Conservation (phyloP, 2,113 vertebrate species). For the Picathartes gymnocephalus region DNA sequence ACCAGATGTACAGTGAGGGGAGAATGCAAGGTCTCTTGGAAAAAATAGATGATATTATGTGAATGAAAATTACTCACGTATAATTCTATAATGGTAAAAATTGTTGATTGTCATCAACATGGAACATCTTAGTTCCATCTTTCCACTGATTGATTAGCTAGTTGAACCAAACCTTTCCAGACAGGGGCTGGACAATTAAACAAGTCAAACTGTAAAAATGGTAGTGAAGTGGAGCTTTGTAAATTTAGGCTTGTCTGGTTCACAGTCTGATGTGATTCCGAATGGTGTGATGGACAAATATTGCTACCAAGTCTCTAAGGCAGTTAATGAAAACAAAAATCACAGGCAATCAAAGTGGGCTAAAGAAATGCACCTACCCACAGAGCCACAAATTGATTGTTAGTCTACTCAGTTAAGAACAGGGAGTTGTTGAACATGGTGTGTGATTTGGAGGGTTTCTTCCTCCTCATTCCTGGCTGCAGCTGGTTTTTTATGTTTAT, state of each 20-base stretch:
- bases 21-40: neutral
- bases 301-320: neutral
- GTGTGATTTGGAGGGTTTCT: neutral
- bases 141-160: neutral
- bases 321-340: neutral
- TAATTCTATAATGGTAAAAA: neutral
- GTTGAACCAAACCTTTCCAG: neutral
- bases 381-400: neutral
- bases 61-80: neutral
- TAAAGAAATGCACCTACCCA: neutral
- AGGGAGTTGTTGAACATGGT: neutral
- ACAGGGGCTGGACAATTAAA: neutral
- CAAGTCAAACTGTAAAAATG: neutral
- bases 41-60: neutral
- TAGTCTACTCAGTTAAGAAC: neutral
- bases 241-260: neutral
- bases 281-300: neutral
- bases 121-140: neutral
- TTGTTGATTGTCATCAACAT: neutral
- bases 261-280: rapidly evolving
- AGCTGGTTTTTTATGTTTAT: neutral
- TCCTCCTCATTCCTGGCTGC: neutral
- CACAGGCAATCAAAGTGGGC: too few species aligned
- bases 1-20: neutral
- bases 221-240: neutral